These are phyloP conservation scores for Hepsetus odoe DNA, from an alignment of 2,113 vertebrate genomes.

Conservation along the genomic window DNA sequence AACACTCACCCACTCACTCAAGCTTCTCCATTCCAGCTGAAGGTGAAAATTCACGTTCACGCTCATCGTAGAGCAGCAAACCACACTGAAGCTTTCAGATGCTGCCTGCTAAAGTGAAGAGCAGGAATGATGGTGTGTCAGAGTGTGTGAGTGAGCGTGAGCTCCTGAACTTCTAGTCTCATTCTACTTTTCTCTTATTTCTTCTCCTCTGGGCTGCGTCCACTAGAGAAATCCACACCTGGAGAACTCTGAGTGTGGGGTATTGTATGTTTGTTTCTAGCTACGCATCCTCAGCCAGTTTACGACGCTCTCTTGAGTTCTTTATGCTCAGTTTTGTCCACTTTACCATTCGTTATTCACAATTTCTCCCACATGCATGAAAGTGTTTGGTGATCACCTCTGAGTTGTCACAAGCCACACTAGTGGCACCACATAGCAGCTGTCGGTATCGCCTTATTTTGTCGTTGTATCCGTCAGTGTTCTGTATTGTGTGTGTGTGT, in stretches of 20 bases:
- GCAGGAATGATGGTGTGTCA: slow-evolving; percentile 21
- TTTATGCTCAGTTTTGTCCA: slow-evolving; percentile 51
- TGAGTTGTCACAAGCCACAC: background rate
- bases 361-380: slow-evolving; percentile 33
- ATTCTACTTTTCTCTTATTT: slow-evolving; percentile 67
- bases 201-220: slow-evolving; percentile 71
- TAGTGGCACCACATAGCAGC: background rate
- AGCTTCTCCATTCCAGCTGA: slow-evolving; percentile 50
- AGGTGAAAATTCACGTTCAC: slow-evolving; percentile 1
- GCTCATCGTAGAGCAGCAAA: slow-evolving; percentile 12
- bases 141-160: background rate
- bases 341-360: slow-evolving; percentile 36
- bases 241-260: slow-evolving; percentile 83
- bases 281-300: slow-evolving; percentile 57
- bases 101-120: slow-evolving; percentile 40
- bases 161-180: slow-evolving; percentile 59
- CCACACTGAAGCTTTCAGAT: slow-evolving; percentile 15
- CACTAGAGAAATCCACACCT: slow-evolving; percentile 82
- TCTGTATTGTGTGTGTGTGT: slow-evolving; percentile 15
- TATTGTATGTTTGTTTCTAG: slow-evolving; percentile 80
- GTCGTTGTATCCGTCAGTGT: no score
- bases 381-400: background rate
- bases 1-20: slow-evolving; percentile 31
- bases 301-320: slow-evolving; percentile 26
- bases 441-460: no score